Evolutionary conservation across 2,888 invertebrate genomes (phyloP).

Genomic region (Ditula angustiorana): DNA sequence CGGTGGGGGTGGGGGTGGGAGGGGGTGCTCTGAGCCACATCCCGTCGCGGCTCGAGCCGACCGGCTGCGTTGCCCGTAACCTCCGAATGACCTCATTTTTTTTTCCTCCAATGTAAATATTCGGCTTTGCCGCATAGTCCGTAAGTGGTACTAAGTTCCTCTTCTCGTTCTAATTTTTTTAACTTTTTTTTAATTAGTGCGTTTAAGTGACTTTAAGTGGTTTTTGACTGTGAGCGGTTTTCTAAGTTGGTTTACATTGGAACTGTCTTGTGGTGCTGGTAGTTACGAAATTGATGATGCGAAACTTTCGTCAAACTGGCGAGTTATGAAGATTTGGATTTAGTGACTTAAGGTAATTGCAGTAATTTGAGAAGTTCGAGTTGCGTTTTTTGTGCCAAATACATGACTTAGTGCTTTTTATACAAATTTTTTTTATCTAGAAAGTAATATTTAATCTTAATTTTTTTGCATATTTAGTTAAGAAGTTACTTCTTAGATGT

Average conservation of each 20-base stretch:
- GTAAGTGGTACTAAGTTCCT: slow-evolving; percentile 85
- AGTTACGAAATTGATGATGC: slow-evolving; percentile 43
- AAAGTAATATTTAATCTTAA: neutral
- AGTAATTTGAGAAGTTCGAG: slow-evolving; percentile 44
- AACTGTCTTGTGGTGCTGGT: slow-evolving; percentile 58
- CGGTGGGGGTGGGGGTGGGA: slow-evolving; percentile 57
- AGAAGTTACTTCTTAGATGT: neutral
- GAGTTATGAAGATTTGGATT: slow-evolving; percentile 50
- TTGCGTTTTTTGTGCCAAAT: slow-evolving; percentile 30
- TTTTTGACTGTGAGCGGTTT: slow-evolving; percentile 13
- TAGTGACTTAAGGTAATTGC: slow-evolving; percentile 50
- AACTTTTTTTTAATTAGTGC: slow-evolving; percentile 46
- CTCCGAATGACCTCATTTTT: slow-evolving; percentile 85
- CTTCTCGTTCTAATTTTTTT: slow-evolving; percentile 64
- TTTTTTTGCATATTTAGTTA: neutral
- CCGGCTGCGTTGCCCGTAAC: slow-evolving; percentile 84
- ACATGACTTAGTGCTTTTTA: slow-evolving; percentile 28
- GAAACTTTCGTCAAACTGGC: slow-evolving; percentile 42
- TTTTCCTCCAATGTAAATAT: slow-evolving; percentile 85
- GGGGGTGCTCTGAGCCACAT: slow-evolving; percentile 68
- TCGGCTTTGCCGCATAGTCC: slow-evolving; percentile 84
- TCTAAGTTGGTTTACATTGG: slow-evolving; percentile 30
- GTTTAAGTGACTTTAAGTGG: slow-evolving; percentile 33
- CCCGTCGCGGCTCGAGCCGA: slow-evolving; percentile 83
- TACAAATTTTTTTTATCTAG: slow-evolving; percentile 29